Evolutionary conservation across 1,140 invertebrate species (phyloP).

Genomic region (Campoletis sonorensis): DNA sequence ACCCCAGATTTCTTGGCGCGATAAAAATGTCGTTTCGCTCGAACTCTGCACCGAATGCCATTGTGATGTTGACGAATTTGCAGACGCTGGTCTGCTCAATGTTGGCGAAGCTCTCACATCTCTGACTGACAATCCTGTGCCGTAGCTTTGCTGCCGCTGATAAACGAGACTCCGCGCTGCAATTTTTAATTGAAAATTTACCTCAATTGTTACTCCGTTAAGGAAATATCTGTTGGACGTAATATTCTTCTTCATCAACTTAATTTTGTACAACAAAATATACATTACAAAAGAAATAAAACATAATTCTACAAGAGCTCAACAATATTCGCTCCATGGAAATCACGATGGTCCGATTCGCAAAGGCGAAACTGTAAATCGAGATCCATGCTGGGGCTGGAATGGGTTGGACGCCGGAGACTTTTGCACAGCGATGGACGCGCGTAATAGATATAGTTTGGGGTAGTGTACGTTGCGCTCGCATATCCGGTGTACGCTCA

Average conservation of each 20-base stretch:
- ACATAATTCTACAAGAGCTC: too few species aligned
- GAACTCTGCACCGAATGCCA: conserved; percentile 61
- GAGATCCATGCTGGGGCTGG: neutral
- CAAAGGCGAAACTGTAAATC: neutral
- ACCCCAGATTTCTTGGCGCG: conserved; percentile 63
- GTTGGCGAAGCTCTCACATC: conserved; percentile 60
- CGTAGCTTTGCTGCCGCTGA: conserved; percentile 62
- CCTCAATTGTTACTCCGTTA: too few species aligned
- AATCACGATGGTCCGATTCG: neutral
- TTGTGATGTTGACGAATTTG: conserved; percentile 63
- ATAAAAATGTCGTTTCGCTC: conserved; percentile 54
- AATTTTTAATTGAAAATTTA: conserved; percentile 9
- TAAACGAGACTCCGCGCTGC: conserved; percentile 61
- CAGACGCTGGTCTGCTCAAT: conserved; percentile 63
- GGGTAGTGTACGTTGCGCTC: neutral
- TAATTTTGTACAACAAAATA: too few species aligned
- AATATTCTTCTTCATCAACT: too few species aligned
- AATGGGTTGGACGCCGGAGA: neutral
- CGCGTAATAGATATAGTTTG: conserved; percentile 21
- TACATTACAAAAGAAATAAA: too few species aligned
- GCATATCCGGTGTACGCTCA: conserved; percentile 32
- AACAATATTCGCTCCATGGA: too few species aligned
- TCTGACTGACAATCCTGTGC: conserved; percentile 51
- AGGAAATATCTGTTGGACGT: too few species aligned
- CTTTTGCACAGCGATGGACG: conserved; percentile 27